A percentile compares a stretch with the other conserved stretches of the same genome.
Conservation (phyloP, 2,113 vertebrate species). For the Archilochus colubris region DNA sequence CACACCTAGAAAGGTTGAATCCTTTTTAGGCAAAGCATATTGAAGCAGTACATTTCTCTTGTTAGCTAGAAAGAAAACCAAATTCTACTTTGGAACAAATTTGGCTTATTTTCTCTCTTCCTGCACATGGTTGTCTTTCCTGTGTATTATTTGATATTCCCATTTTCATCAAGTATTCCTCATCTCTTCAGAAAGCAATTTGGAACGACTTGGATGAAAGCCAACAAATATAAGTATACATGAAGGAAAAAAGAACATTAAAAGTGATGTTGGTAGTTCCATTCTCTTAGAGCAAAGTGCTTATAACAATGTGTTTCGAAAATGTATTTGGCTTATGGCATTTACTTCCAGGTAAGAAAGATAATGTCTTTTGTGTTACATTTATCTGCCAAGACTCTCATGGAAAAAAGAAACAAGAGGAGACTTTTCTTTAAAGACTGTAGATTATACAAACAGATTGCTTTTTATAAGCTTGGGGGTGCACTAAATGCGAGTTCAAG, state of each 20-base stretch:
- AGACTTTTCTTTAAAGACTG: neutral
- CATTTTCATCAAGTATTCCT: neutral
- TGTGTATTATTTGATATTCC: neutral
- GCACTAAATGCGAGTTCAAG: neutral
- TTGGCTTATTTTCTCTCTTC: neutral
- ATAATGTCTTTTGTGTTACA: neutral
- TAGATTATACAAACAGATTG: constrained; percentile 21
- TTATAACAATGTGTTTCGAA: neutral
- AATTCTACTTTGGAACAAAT: neutral
- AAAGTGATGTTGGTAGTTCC: neutral
- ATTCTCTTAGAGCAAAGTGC: neutral
- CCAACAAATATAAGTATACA: neutral
- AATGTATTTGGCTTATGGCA: neutral
- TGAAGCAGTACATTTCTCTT: neutral
- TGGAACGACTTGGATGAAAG: neutral
- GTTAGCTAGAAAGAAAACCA: neutral
- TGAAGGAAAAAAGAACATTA: neutral
- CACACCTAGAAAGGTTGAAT: fast-evolving
- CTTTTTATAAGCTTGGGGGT: constrained; percentile 15
- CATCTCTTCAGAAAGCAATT: neutral
- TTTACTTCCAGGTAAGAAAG: neutral
- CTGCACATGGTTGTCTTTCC: neutral
- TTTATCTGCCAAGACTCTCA: neutral
- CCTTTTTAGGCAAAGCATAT: neutral
- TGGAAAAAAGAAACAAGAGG: neutral